Base-by-base conservation (phyloP, 2,888 invertebrate genomes). In the Amorpha juglandis region DNA sequence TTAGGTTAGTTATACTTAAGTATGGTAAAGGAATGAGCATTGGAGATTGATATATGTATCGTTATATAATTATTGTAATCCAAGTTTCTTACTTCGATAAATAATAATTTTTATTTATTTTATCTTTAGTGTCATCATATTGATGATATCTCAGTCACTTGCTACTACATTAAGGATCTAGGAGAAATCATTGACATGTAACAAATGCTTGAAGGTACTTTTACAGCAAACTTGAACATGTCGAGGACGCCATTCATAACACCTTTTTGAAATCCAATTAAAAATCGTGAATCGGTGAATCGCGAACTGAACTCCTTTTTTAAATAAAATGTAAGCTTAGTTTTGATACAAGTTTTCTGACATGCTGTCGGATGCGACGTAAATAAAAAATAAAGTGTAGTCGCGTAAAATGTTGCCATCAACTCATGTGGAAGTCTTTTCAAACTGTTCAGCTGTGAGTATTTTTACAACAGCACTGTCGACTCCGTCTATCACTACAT, bases 361-460 rank as follows among this genome's bases (percentile, higher is more conserved):
- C 74, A 74, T 74, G 69, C 65, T 67, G 70, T 64, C 65, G 71
- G 69, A 72, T 70, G 73, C 71, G 69, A 68, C 63, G 68, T 67
- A 69, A 67, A 70, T 71, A 73, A 71, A 74, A 74, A 78, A 70
- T 76, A 76, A 78, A 72, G 73, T 66, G 72, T 79, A 75, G 63
- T 66, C 62, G 47, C 63, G 66, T 63, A 63, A 63, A 74, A 72
- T 75, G 75, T 75, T 71, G 72, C 71, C 74, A 78, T 73, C 75
- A 78, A 75, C 77, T 79, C 79, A 78, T 73, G 74, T 76, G 82
- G 77, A 84, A 81, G 79, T 80, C 82, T 83, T 83, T 88, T 85
- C 79, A 84, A 80, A 80, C 76, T 80, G 80, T 78, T 81, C 77
- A 78, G 78, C 77, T 81, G 79, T 78, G 80, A 79, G 77, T 82